Evolutionary conservation across 2,113 vertebrate species (phyloP), one percentile per base, ranked within the genome.

Genomic region (Pterophyllum scalare): DNA sequence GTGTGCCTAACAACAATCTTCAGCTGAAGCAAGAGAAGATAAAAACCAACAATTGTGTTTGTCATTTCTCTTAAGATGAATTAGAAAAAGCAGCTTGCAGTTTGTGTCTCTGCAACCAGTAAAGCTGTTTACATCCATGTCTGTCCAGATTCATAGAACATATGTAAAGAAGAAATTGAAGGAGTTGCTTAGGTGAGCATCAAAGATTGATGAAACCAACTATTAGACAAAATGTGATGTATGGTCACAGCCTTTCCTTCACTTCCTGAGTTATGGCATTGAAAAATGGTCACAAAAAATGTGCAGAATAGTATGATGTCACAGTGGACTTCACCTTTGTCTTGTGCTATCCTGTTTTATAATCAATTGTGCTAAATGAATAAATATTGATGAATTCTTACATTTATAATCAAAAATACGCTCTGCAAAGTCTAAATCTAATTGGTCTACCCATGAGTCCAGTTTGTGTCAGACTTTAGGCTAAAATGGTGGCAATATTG

Each of bases 1-100:
- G 0, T 10, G 19, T n/a, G 89, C 1, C 0, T 82, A 59, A 95
- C 95, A 40, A 93, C 1, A 43, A 93, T 93, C 9, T 60, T 56
- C 7, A 96, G 84, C 95, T 96, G 57, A 60, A 88, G 82, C 70
- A 74, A 67, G 17, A 20, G 9, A 19, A 62, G 24, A 35, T 22
- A 38, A 43, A 43, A 22, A 20, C 35, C 13, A 3, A 22, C n/a
- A 13, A 46, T 61, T 54, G 2, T 22, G 22, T 49, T 3, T 60
- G 1, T 35, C 35, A 11, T 8, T 35, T 35, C 12, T 57, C 20
- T 74, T 35, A 14, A 62, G n/a, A 38, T 22, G 31, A 43, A 22
- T 9, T 49, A 49, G 46, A 54, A 54, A 54, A 54, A 54, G 17
- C 46, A 5, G 2, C 49, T 54, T 19, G 2, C 7, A 8, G 49